Conservation (phyloP, 2,797 vertebrate genomes). For the Thalassophryne amazonica region DNA sequence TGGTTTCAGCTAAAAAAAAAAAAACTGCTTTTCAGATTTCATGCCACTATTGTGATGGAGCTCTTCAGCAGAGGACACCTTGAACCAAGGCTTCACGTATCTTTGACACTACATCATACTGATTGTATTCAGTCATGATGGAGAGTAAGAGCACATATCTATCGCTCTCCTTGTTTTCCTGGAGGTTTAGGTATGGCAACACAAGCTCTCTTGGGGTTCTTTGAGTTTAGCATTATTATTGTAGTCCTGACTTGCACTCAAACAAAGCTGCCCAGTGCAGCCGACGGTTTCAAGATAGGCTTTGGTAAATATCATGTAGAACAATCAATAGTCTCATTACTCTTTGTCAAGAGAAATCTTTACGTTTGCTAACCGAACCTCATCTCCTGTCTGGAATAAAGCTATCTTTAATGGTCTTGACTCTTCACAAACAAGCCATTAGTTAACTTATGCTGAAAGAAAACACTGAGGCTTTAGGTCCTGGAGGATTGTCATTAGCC, state of each 20-base stretch:
- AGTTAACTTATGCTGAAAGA: conserved; percentile 35
- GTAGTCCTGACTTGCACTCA: conserved; percentile 34
- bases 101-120: not conserved
- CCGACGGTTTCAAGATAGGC: conserved; percentile 47
- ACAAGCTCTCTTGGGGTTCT: not conserved
- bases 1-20: not conserved
- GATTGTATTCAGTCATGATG: conserved; percentile 11
- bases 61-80: not conserved
- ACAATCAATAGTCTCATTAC: conserved; percentile 78
- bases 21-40: not conserved
- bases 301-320: conserved; percentile 70
- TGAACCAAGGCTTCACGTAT: not conserved
- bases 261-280: conserved; percentile 36
- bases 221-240: conserved; percentile 14
- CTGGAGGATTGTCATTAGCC: conserved; percentile 41
- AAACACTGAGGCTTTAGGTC: conserved; percentile 18
- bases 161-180: not conserved
- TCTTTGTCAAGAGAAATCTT: conserved; percentile 75
- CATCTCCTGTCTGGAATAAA: conserved; percentile 30
- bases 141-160: not conserved
- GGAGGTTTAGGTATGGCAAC: not conserved
- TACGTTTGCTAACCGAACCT: conserved; percentile 55
- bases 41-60: not conserved
- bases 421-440: conserved; percentile 49
- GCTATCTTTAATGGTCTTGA: conserved; percentile 40